phyloP scores from a whole-genome alignment of 2,113 vertebrate species.

The Syrrhaptes paradoxus region DNA sequence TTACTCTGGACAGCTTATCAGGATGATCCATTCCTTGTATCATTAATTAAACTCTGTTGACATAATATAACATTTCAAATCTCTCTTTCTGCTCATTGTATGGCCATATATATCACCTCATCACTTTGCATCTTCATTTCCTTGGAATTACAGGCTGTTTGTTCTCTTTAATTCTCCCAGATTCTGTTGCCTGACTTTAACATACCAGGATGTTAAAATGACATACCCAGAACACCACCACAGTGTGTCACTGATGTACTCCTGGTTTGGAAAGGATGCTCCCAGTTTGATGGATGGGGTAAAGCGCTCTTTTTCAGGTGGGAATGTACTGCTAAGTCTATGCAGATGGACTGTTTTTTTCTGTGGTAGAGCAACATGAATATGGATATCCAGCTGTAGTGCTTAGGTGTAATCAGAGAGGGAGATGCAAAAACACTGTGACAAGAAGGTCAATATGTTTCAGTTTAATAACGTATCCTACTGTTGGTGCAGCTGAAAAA shows the following conservation, averaged over 20 bases:
- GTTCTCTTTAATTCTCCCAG: not conserved
- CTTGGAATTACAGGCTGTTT: not conserved
- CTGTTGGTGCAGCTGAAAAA: not conserved
- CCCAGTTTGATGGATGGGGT: not conserved
- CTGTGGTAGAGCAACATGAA: conserved; percentile 24
- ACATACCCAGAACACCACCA: not conserved
- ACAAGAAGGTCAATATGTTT: conserved; percentile 51
- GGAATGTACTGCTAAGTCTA: not conserved
- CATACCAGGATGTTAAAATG: not conserved
- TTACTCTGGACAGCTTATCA: not conserved
- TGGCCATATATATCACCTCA: not conserved
- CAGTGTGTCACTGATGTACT: not conserved
- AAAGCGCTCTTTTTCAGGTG: not conserved
- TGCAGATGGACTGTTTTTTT: not conserved
- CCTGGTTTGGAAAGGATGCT: not conserved
- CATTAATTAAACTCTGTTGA: not conserved
- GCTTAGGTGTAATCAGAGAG: conserved; percentile 29
- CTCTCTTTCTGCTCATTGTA: not conserved
- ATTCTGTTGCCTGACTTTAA: not conserved
- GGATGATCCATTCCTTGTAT: not conserved
- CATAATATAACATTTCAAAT: not conserved
- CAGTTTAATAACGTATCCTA: not conserved
- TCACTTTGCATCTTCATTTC: not conserved
- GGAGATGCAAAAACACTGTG: conserved; percentile 37
- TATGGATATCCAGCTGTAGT: conserved; percentile 57